These are phyloP conservation scores for Ailuropoda melanoleuca DNA, from an alignment of 2,113 vertebrate genomes.

Conservation along the genomic window DNA sequence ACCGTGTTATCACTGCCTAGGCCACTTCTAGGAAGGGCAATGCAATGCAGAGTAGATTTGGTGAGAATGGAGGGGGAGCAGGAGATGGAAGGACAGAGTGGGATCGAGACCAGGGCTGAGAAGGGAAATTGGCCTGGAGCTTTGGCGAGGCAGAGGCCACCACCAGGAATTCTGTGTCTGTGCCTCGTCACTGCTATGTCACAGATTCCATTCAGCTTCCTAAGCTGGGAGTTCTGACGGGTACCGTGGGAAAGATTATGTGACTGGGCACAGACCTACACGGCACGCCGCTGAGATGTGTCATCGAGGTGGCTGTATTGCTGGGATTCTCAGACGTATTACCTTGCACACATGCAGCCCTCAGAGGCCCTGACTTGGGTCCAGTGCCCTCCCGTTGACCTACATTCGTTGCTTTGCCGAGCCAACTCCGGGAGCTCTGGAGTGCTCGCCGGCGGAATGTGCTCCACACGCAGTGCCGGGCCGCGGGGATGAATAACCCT, in stretches of 20 bases:
- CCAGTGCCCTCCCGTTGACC: neutral
- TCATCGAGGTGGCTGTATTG: neutral
- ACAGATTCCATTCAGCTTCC: neutral
- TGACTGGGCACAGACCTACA: neutral
- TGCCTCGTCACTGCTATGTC: neutral
- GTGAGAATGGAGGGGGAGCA: neutral
- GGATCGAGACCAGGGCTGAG: neutral
- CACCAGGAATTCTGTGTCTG: neutral
- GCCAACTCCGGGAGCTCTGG: neutral
- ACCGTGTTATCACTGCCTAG: neutral
- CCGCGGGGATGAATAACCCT: neutral
- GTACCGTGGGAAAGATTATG: neutral
- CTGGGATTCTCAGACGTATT: neutral
- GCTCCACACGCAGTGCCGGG: accelerated
- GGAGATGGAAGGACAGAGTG: neutral
- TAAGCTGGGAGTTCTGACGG: neutral
- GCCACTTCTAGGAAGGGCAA: neutral
- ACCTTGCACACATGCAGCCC: neutral
- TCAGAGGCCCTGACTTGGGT: neutral
- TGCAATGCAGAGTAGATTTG: neutral
- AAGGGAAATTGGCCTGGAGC: neutral
- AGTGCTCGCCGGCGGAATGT: neutral
- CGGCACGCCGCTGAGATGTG: neutral
- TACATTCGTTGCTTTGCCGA: neutral
- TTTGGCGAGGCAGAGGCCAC: neutral